phyloP scores from a whole-genome alignment of 2,113 vertebrate species.

The Hippocampus mohnikei region DNA sequence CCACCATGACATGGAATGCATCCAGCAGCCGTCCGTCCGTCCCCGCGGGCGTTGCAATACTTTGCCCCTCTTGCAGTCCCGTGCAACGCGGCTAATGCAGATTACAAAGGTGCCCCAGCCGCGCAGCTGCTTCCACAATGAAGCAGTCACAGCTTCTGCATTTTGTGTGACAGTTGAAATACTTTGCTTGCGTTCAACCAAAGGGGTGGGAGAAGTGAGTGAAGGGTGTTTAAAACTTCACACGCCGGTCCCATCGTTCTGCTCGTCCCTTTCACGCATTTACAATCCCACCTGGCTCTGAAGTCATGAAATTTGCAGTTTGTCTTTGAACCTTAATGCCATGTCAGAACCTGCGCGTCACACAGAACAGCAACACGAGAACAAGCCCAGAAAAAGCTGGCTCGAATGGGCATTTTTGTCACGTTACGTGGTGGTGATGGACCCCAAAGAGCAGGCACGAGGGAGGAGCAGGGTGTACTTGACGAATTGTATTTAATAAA shows the following conservation, averaged over 20 bases:
- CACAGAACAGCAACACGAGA: background rate
- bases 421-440: no score
- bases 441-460: no score
- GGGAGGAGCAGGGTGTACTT: no score
- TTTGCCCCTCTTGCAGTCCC: constrained; percentile 73
- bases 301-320: background rate
- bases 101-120: constrained; percentile 70
- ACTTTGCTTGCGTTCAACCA: background rate
- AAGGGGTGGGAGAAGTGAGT: background rate
- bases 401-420: no score
- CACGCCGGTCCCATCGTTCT: constrained; percentile 34
- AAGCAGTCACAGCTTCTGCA: background rate
- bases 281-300: constrained; percentile 14
- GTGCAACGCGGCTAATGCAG: constrained; percentile 74
- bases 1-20: constrained; percentile 59
- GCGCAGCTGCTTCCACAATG: constrained; percentile 64
- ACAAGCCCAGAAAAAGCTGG: background rate
- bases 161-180: background rate
- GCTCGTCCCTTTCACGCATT: constrained; percentile 42
- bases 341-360: background rate
- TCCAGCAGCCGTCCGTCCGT: constrained; percentile 49
- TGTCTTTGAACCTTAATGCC: background rate
- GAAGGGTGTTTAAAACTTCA: background rate
- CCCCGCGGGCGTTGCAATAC: constrained; percentile 74
- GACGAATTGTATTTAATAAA: no score